Evolutionary conservation across 2,113 vertebrate genomes (phyloP).

Genomic region (Ivindomyrus marchei): DNA sequence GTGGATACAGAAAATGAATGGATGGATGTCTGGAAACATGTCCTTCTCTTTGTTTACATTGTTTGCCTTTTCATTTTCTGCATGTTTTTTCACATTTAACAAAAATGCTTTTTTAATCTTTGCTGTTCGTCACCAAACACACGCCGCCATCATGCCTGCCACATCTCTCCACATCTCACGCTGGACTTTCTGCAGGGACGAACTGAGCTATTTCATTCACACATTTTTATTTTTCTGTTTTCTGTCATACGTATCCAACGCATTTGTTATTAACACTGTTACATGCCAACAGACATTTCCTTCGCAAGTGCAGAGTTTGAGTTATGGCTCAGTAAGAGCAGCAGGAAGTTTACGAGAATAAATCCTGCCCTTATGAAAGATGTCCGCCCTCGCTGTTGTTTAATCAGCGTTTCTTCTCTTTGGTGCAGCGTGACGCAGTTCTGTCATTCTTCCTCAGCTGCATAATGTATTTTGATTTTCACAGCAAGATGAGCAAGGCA

Average conservation of each 20-base stretch:
- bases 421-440: not conserved
- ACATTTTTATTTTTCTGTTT: not conserved
- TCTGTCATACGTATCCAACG: not conserved
- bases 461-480: constrained; percentile 22
- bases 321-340: not conserved
- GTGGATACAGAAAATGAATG: not conserved
- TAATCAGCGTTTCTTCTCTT: not conserved
- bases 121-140: constrained; percentile 15
- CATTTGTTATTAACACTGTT: not conserved
- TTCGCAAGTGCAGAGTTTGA: not conserved
- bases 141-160: constrained; percentile 57
- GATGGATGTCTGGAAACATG: not conserved
- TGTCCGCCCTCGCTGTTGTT: not conserved
- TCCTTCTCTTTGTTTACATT: not conserved
- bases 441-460: not conserved
- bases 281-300: not conserved
- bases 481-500: constrained; percentile 78
- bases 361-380: not conserved
- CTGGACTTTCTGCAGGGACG: constrained; percentile 79
- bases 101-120: not conserved
- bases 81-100: not conserved
- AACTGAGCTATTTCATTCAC: constrained; percentile 64
- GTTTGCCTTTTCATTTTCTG: not conserved
- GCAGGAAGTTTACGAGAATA: not conserved
- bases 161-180: constrained; percentile 45